phyloP scores from a whole-genome alignment of 2,888 invertebrate species.

The Drosophila parthenogenetica region DNA sequence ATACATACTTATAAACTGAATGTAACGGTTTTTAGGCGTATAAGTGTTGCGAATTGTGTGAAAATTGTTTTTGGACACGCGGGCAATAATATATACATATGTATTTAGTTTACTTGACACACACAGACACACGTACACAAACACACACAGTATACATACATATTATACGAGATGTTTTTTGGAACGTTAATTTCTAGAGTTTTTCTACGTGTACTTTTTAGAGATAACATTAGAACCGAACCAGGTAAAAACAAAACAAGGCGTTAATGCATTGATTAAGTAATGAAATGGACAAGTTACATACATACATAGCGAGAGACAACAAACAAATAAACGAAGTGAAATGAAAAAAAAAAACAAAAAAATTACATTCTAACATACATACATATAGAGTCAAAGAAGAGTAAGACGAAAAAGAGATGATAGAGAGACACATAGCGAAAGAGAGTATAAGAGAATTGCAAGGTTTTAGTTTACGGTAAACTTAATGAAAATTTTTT shows the following conservation, averaged over 20 bases:
- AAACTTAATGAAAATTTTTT: constrained; percentile 79
- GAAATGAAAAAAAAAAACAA: constrained; percentile 13
- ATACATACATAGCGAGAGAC: constrained; percentile 58
- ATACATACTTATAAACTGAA: constrained; percentile 58
- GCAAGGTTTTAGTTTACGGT: constrained; percentile 80
- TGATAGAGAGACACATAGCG: constrained; percentile 6
- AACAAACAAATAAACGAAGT: constrained; percentile 23
- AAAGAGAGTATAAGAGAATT: constrained; percentile 33
- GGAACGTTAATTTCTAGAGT: constrained; percentile 55
- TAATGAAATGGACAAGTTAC: constrained; percentile 50
- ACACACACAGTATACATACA: constrained; percentile 40
- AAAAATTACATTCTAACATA: constrained; percentile 32
- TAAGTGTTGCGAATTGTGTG: constrained; percentile 71
- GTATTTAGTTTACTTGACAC: constrained; percentile 37
- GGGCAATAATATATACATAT: constrained; percentile 30
- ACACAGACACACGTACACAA: constrained; percentile 23
- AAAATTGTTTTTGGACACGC: constrained; percentile 33
- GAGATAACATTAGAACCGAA: constrained; percentile 57
- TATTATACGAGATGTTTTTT: constrained; percentile 20
- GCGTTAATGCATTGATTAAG: constrained; percentile 47
- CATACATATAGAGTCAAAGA: constrained; percentile 46
- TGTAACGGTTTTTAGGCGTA: constrained; percentile 70
- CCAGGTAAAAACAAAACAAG: constrained; percentile 26
- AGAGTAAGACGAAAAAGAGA: constrained; percentile 28
- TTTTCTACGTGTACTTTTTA: constrained; percentile 71